phyloP scores from a whole-genome alignment of 2,113 vertebrate genomes.

The Hemiscyllium ocellatum region DNA sequence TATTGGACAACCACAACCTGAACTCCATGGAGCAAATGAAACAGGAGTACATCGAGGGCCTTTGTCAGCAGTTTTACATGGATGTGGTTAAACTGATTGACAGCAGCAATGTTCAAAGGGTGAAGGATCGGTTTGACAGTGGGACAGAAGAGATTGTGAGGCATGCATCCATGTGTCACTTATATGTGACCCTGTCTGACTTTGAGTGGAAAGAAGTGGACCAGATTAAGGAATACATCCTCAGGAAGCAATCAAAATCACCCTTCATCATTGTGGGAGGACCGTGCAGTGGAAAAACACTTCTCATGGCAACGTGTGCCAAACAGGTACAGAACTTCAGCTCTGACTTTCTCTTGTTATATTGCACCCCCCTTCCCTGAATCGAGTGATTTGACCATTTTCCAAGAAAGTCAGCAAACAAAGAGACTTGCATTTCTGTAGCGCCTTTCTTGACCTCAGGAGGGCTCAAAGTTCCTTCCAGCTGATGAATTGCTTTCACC shows the following conservation, averaged over 20 bases:
- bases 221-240: constrained; percentile 55
- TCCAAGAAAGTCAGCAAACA: background rate
- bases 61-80: constrained; percentile 57
- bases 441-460: background rate
- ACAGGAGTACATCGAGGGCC: constrained; percentile 48
- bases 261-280: constrained; percentile 60
- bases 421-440: background rate
- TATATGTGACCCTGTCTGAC: constrained; percentile 52
- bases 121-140: background rate
- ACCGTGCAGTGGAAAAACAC: constrained; percentile 62
- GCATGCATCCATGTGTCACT: constrained; percentile 53
- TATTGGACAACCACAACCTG: constrained; percentile 48
- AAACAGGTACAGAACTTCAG: constrained; percentile 48
- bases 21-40: constrained; percentile 53
- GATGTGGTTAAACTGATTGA: constrained; percentile 55
- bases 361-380: too few relatives aligned
- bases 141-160: constrained; percentile 45
- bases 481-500: too few relatives aligned
- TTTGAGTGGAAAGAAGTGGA: constrained; percentile 49
- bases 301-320: constrained; percentile 61
- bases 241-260: constrained; percentile 44
- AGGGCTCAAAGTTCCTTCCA: background rate
- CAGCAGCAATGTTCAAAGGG: background rate
- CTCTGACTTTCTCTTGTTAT: background rate
- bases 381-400: background rate